phyloP scores from a whole-genome alignment of 2,888 invertebrate species.

The Cheilosia vernalis region DNA sequence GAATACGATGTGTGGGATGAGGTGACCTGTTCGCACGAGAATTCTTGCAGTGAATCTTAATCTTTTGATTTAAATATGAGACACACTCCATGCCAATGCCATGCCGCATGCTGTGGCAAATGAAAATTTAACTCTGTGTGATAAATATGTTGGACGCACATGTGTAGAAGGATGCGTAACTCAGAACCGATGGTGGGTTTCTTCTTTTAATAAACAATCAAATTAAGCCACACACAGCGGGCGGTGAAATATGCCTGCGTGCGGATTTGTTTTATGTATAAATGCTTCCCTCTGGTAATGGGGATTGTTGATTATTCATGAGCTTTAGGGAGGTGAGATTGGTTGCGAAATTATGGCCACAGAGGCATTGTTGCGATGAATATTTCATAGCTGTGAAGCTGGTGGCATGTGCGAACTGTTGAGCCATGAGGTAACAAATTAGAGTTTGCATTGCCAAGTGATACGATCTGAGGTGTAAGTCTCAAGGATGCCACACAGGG shows the following conservation, averaged over 20 bases:
- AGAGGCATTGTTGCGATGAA: constrained; percentile 44
- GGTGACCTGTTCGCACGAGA: constrained; percentile 16
- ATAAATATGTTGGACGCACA: constrained; percentile 11
- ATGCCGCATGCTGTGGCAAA: constrained; percentile 36
- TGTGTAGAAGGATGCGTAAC: neutral
- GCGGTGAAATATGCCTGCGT: constrained; percentile 13
- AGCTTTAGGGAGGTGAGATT: constrained; percentile 9
- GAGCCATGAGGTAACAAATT: constrained; percentile 30
- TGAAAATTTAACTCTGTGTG: constrained; percentile 30
- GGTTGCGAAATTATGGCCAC: constrained; percentile 30
- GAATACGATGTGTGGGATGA: constrained; percentile 11
- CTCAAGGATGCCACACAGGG: neutral
- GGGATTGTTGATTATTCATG: constrained; percentile 12
- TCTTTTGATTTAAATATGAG: constrained; percentile 46
- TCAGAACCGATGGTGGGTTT: neutral
- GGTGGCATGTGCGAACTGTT: constrained; percentile 18
- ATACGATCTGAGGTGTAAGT: neutral
- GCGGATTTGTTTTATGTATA: neutral
- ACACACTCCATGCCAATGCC: constrained; percentile 19
- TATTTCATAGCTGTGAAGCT: constrained; percentile 24
- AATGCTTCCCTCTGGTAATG: neutral
- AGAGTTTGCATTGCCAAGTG: constrained; percentile 21
- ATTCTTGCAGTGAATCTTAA: neutral
- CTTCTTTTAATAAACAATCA: constrained; percentile 15
- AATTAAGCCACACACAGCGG: constrained; percentile 7